Conservation (phyloP, 2,888 invertebrate species). For the Drosophila greeni region DNA sequence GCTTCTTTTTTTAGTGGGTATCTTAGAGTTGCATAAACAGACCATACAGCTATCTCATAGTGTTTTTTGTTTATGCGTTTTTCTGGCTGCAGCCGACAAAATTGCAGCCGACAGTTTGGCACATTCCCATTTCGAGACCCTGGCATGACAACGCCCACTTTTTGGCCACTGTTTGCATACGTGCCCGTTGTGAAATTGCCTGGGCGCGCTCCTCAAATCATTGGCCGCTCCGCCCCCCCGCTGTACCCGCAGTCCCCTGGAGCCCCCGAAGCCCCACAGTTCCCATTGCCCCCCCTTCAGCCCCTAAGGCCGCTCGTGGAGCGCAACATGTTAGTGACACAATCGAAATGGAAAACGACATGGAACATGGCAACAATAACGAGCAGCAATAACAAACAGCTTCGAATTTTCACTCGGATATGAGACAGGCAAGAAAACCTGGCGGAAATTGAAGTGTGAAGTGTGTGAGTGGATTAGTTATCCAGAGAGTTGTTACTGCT, state of each 20-base stretch:
- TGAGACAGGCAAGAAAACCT: conserved; percentile 40
- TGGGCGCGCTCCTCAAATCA: conserved; percentile 54
- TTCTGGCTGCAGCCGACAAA: conserved; percentile 49
- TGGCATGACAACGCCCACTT: conserved; percentile 35
- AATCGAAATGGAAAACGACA: conserved; percentile 74
- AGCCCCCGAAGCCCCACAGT: background rate
- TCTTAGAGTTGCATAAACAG: background rate
- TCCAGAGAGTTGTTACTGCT: conserved; percentile 31
- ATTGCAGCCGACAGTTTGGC: conserved; percentile 67
- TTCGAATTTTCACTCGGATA: conserved; percentile 40
- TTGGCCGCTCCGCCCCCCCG: conserved; percentile 30
- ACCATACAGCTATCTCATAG: conserved; percentile 1
- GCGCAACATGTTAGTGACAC: conserved; percentile 72
- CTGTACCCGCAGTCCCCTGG: background rate
- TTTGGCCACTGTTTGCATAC: conserved; percentile 65
- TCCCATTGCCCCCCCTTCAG: background rate
- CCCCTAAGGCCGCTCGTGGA: conserved; percentile 44
- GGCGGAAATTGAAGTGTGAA: conserved; percentile 71
- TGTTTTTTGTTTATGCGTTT: conserved; percentile 43
- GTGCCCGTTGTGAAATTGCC: conserved; percentile 72
- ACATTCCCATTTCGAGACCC: conserved; percentile 33
- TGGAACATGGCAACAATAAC: conserved; percentile 61
- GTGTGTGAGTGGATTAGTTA: conserved; percentile 57
- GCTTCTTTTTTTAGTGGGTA: conserved; percentile 15
- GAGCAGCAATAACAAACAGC: conserved; percentile 44